Evolutionary conservation across 2,888 invertebrate species (phyloP).

Genomic region (Drosophila sordidapex): DNA sequence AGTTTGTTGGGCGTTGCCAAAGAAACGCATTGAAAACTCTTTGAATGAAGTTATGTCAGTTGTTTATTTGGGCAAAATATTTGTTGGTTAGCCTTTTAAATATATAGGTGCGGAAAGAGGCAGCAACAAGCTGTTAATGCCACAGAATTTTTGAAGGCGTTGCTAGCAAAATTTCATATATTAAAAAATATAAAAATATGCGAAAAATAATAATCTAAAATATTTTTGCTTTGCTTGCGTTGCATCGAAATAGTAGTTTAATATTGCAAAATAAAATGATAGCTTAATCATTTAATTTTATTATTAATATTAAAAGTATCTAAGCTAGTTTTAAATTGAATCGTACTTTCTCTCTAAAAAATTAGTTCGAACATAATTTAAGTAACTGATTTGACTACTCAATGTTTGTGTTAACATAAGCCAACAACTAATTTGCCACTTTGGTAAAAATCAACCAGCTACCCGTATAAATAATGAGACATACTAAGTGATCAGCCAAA

Average conservation of each 20-base stretch:
- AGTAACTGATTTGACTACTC: not conserved
- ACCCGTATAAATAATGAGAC: constrained; percentile 16
- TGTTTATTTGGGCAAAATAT: constrained; percentile 9
- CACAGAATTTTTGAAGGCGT: not conserved
- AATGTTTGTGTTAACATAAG: not conserved
- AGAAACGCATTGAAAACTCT: constrained; percentile 22
- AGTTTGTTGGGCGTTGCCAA: constrained; percentile 36
- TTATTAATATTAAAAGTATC: not conserved
- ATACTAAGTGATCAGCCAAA: constrained; percentile 57
- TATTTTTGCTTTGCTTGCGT: not conserved
- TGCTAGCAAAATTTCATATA: not conserved
- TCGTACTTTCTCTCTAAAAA: not conserved
- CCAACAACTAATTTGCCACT: constrained; percentile 5
- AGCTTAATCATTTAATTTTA: not conserved
- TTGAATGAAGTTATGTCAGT: constrained; percentile 38
- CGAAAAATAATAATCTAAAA: not conserved
- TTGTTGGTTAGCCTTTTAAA: constrained; percentile 8
- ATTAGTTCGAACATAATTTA: not conserved
- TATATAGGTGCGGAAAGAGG: constrained; percentile 26
- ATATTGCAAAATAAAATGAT: not conserved
- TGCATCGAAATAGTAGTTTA: not conserved
- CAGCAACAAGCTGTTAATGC: constrained; percentile 4
- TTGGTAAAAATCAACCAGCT: constrained; percentile 13
- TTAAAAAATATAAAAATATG: not conserved
- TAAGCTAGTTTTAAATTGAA: not conserved